Evolutionary conservation across 2,113 vertebrate genomes (phyloP).

Genomic region (Datnioides undecimradiatus): DNA sequence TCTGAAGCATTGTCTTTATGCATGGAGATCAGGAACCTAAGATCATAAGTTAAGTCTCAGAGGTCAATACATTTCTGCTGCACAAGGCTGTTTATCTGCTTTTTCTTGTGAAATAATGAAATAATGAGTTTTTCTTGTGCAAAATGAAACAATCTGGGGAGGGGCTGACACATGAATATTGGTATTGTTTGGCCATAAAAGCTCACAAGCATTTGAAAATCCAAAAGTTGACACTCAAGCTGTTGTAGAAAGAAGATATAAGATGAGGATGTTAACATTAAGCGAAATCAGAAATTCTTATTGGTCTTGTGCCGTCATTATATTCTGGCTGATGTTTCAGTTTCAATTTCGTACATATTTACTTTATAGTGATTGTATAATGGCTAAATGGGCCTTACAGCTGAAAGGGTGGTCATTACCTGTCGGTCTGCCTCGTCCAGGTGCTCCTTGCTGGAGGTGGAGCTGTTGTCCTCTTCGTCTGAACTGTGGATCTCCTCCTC

Average conservation of each 20-base stretch:
- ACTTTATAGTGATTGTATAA: not conserved
- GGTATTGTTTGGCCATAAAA: too few species aligned
- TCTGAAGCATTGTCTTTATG: too few species aligned
- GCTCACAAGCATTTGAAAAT: too few species aligned
- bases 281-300: not conserved
- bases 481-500: constrained; percentile 91
- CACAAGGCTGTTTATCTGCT: not conserved
- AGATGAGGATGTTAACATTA: not conserved
- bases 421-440: constrained; percentile 87
- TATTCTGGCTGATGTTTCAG: not conserved
- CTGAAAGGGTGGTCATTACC: constrained; percentile 74
- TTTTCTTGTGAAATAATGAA: not conserved
- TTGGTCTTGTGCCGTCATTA: not conserved
- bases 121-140: too few species aligned
- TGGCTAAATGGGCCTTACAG: not conserved
- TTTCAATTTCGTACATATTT: not conserved
- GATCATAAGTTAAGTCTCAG: too few species aligned
- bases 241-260: not conserved
- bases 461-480: constrained; percentile 92
- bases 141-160: too few species aligned
- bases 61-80: too few species aligned
- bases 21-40: not conserved
- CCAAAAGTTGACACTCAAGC: not conserved
- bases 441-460: constrained; percentile 91
- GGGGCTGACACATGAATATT: too few species aligned